phyloP scores from a whole-genome alignment of 1,140 invertebrate genomes.

The Eufriesea mexicana region DNA sequence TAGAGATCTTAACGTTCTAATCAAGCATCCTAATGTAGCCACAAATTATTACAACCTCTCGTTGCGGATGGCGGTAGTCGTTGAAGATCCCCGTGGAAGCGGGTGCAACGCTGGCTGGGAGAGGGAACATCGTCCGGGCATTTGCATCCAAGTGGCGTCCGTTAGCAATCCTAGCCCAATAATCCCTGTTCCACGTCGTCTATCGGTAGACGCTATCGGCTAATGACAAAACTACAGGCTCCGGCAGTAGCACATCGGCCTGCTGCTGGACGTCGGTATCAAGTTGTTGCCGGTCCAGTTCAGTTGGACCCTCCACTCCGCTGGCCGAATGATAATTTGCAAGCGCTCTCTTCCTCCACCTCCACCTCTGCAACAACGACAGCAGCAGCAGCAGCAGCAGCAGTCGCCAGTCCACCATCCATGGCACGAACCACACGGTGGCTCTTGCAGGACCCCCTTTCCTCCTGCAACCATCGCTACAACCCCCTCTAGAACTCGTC shows the following conservation, averaged over 20 bases:
- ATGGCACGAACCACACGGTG: constrained; percentile 24
- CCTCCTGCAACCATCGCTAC: constrained; percentile 53
- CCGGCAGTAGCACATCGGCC: constrained; percentile 64
- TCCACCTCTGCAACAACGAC: neutral
- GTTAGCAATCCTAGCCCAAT: constrained; percentile 80
- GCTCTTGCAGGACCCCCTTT: constrained; percentile 54
- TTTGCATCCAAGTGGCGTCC: constrained; percentile 77
- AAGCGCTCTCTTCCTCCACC: constrained; percentile 57
- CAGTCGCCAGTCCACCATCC: constrained; percentile 34
- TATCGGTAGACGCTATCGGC: constrained; percentile 80
- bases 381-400: neutral
- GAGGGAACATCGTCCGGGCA: constrained; percentile 54
- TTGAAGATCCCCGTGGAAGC: constrained; percentile 29
- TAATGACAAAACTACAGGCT: constrained; percentile 83
- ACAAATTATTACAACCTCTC: constrained; percentile 54
- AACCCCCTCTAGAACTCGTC: constrained; percentile 58
- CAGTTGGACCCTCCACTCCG: constrained; percentile 74
- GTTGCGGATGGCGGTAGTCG: constrained; percentile 14
- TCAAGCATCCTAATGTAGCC: constrained; percentile 55
- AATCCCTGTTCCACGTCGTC: constrained; percentile 79
- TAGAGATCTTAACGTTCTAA: constrained; percentile 51
- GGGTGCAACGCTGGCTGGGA: constrained; percentile 10
- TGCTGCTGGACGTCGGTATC: constrained; percentile 74
- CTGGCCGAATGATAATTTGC: constrained; percentile 81
- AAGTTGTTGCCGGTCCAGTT: constrained; percentile 80